Conservation (phyloP, 2,888 invertebrate species). For the Lissocephala sabroskyi region DNA sequence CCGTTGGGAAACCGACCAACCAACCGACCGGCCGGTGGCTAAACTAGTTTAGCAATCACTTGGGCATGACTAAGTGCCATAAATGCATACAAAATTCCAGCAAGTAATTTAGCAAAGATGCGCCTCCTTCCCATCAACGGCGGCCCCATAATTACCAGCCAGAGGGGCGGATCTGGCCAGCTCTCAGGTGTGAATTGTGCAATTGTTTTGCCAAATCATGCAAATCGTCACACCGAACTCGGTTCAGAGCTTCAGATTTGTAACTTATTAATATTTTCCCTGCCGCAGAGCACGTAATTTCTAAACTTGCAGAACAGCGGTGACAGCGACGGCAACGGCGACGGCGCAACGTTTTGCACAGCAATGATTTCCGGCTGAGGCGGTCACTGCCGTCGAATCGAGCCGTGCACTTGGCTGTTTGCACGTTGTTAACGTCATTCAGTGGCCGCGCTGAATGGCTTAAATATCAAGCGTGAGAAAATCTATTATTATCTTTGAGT, state of each 20-base stretch:
- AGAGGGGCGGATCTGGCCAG: neutral
- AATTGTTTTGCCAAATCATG: slow-evolving; percentile 53
- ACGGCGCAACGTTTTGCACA: slow-evolving; percentile 46
- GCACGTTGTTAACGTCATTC: slow-evolving; percentile 64
- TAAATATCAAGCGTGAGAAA: slow-evolving; percentile 66
- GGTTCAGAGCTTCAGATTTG: slow-evolving; percentile 28
- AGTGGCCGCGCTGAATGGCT: slow-evolving; percentile 35
- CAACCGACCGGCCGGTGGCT: slow-evolving; percentile 21
- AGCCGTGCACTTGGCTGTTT: slow-evolving; percentile 11
- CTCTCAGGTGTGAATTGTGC: slow-evolving; percentile 50
- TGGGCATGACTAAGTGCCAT: slow-evolving; percentile 62
- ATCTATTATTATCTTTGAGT: slow-evolving; percentile 62
- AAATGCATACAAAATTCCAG: slow-evolving; percentile 60
- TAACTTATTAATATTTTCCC: slow-evolving; percentile 41
- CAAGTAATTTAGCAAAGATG: slow-evolving; percentile 53
- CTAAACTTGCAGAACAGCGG: slow-evolving; percentile 44
- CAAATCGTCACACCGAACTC: slow-evolving; percentile 22
- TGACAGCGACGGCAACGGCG: too few relatives aligned
- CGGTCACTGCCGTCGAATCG: slow-evolving; percentile 8
- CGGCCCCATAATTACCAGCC: slow-evolving; percentile 38
- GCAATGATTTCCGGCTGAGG: slow-evolving; percentile 59
- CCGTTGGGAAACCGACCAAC: too few relatives aligned
- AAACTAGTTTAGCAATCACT: slow-evolving; percentile 62
- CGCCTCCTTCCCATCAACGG: too few relatives aligned
- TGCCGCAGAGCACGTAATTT: slow-evolving; percentile 54